phyloP scores from a whole-genome alignment of 2,797 vertebrate genomes.

The Lithobates pipiens region DNA sequence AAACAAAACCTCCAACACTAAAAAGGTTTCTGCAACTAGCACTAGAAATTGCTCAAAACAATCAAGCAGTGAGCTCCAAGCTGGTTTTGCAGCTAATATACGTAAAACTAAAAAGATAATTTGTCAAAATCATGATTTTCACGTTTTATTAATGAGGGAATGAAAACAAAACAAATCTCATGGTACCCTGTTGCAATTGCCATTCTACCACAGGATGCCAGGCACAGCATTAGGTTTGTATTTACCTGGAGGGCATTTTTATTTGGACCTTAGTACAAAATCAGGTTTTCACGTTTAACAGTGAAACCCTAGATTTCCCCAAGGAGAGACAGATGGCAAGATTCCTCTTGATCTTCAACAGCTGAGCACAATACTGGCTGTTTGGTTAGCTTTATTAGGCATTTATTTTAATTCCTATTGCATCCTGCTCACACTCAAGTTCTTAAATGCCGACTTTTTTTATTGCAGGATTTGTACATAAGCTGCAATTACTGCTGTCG shows the following conservation, averaged over 20 bases:
- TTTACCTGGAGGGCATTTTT: slow-evolving; percentile 39
- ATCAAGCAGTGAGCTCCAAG: neutral
- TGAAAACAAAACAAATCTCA: neutral
- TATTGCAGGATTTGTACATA: slow-evolving; percentile 25
- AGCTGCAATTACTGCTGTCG: slow-evolving; percentile 25
- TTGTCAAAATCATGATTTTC: too few species aligned
- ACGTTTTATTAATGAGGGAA: too few species aligned
- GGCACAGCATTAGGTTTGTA: slow-evolving; percentile 19
- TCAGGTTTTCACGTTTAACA: slow-evolving; percentile 14
- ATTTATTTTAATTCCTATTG: neutral
- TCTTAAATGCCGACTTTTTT: slow-evolving; percentile 5
- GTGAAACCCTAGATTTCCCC: neutral
- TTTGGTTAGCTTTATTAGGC: neutral
- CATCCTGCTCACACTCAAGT: neutral
- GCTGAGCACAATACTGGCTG: neutral
- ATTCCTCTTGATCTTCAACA: slow-evolving; percentile 14
- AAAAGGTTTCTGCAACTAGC: too few species aligned
- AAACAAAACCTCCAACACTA: too few species aligned
- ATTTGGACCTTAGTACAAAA: slow-evolving; percentile 2
- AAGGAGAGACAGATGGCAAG: slow-evolving; percentile 32
- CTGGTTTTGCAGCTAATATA: neutral
- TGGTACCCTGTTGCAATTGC: neutral
- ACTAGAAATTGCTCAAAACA: neutral
- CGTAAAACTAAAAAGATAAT: too few species aligned
- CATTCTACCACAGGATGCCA: neutral